Evolutionary conservation across 2,113 vertebrate genomes (phyloP).

Genomic region (Rhinolophus sinicus): DNA sequence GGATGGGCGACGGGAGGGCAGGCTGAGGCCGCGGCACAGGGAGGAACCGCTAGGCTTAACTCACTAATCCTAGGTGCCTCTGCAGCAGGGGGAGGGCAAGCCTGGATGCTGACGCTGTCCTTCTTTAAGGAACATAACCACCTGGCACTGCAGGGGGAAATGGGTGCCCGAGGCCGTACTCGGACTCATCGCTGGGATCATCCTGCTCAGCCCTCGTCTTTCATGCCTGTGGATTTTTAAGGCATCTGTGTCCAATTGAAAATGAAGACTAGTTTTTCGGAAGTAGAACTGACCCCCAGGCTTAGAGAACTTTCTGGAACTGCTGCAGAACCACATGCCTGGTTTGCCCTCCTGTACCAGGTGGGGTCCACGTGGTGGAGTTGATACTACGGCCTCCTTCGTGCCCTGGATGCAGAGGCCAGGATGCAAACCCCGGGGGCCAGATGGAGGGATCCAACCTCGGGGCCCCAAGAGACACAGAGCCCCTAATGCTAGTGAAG

Average conservation of each 20-base stretch:
- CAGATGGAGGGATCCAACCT: background rate
- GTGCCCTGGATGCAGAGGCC: background rate
- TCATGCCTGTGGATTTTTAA: background rate
- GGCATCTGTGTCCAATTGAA: background rate
- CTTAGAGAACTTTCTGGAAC: background rate
- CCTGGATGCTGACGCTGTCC: background rate
- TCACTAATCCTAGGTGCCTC: background rate
- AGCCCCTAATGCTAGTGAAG: background rate
- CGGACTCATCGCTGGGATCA: background rate
- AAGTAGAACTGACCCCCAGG: background rate
- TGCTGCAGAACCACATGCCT: accelerated
- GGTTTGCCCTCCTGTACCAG: background rate
- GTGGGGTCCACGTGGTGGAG: accelerated
- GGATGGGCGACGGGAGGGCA: accelerated
- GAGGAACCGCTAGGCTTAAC: background rate
- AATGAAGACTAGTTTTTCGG: background rate
- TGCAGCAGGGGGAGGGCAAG: background rate
- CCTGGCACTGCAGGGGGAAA: background rate
- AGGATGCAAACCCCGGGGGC: background rate
- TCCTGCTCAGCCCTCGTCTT: background rate
- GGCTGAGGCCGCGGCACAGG: accelerated
- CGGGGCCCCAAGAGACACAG: background rate
- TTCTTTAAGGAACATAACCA: background rate
- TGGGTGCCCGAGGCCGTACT: accelerated
- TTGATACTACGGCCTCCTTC: background rate